These are phyloP conservation scores for Myotis vivesi DNA, from an alignment of 2,797 vertebrate genomes.

Conservation along the genomic window DNA sequence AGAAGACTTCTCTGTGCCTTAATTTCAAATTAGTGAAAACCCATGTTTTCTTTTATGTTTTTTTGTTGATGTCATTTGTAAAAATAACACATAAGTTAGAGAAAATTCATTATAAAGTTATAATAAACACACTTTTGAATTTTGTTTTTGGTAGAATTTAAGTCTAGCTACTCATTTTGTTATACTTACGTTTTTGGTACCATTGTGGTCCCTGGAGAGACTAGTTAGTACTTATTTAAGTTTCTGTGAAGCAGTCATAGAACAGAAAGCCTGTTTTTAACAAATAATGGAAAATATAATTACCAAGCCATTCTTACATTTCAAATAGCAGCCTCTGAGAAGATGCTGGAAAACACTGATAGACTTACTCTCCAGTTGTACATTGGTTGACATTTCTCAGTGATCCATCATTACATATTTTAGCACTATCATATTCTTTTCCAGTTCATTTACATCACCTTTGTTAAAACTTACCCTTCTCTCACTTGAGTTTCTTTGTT, in stretches of 20 bases:
- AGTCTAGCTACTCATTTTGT: background rate
- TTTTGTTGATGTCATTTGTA: background rate
- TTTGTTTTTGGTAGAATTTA: background rate
- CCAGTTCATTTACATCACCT: background rate
- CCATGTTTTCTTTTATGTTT: background rate
- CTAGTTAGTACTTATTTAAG: background rate
- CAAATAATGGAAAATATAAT: background rate
- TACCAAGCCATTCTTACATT: background rate
- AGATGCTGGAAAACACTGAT: background rate
- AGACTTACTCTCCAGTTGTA: background rate
- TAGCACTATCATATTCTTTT: background rate
- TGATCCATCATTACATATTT: background rate
- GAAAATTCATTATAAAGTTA: background rate
- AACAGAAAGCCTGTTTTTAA: background rate
- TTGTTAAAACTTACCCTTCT: background rate
- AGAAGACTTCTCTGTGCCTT: background rate
- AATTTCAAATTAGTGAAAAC: slow-evolving; percentile 23
- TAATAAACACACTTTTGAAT: background rate
- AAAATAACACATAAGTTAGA: background rate
- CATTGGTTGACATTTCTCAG: background rate
- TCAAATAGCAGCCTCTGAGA: background rate
- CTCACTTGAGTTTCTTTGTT: background rate
- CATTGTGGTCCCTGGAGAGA: background rate
- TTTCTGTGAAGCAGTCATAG: background rate
- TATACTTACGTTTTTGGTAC: background rate